Percentiles rank a stretch among this genome's conserved stretches.
phyloP scores from a whole-genome alignment of 2,113 vertebrate genomes.

The Ciconia boyciana region DNA sequence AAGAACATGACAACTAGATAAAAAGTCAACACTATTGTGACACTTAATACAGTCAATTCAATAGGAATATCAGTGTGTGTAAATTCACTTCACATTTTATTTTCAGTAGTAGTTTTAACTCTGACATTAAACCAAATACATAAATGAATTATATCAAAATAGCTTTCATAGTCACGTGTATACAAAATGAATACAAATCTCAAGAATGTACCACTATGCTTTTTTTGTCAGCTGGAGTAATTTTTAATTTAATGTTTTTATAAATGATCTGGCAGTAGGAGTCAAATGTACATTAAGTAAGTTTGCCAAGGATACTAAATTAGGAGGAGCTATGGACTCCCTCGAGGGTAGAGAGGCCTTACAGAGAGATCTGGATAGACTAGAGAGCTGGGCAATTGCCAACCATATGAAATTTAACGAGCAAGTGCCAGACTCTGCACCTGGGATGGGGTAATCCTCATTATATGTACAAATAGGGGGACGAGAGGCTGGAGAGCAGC shows the following conservation, averaged over 20 bases:
- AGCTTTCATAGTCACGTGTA: background rate
- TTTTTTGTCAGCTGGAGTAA: background rate
- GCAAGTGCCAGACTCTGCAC: background rate
- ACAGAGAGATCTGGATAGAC: background rate
- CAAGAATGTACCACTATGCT: background rate
- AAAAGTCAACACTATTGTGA: background rate
- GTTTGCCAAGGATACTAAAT: background rate
- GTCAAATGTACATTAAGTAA: background rate
- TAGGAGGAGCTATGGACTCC: background rate
- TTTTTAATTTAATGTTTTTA: background rate
- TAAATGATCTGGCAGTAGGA: background rate
- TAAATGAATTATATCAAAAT: background rate
- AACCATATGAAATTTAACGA: background rate
- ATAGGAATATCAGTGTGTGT: background rate
- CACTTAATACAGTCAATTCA: background rate
- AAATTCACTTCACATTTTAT: background rate
- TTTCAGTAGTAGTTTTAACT: background rate
- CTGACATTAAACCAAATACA: background rate
- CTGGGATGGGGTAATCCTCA: background rate
- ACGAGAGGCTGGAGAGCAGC: background rate
- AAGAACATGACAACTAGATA: background rate
- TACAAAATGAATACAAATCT: background rate
- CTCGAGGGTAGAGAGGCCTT: background rate
- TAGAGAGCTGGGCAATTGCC: background rate
- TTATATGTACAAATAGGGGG: background rate